These are phyloP conservation scores for Tetraodon nigroviridis DNA, from an alignment of 2,113 vertebrate species.

Conservation along the genomic window DNA sequence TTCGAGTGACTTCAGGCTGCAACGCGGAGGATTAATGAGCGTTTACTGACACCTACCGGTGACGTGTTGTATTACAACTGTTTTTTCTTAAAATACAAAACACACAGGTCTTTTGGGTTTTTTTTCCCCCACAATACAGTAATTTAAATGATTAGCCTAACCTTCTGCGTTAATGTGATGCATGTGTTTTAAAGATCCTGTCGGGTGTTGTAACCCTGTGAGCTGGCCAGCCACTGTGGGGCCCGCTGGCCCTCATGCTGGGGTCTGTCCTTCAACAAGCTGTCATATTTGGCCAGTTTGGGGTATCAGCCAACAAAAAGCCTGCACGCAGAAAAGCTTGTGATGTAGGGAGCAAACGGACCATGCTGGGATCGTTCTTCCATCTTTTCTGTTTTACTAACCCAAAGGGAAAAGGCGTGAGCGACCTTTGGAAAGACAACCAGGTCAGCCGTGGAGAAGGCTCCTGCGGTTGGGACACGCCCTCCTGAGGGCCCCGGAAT, in stretches of 20 bases:
- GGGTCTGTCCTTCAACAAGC: constrained; percentile 67
- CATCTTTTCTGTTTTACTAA: constrained; percentile 2
- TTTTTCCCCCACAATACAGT: no score
- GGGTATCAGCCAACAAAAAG: constrained; percentile 52
- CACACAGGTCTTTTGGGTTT: no score
- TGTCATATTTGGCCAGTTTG: constrained; percentile 60
- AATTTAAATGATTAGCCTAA: no score
- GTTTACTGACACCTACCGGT: background rate
- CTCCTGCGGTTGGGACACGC: background rate
- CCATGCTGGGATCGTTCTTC: background rate
- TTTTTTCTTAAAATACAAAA: background rate
- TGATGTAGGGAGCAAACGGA: background rate
- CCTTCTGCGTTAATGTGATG: no score
- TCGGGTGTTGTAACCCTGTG: constrained; percentile 48
- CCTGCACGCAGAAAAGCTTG: constrained; percentile 22
- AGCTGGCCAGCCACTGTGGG: constrained; percentile 70
- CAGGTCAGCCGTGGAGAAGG: constrained; percentile 41
- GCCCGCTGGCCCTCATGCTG: constrained; percentile 68
- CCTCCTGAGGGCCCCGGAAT: background rate
- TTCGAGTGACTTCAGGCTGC: background rate
- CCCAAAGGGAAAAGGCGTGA: constrained; percentile 31
- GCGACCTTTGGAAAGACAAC: constrained; percentile 33
- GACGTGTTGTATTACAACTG: background rate
- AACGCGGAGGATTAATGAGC: no score
- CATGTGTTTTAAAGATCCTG: constrained; percentile 60